Percentiles rank a stretch among this genome's conserved stretches.
Conservation (phyloP, 2,888 invertebrate genomes). For the Ernsta delagoae region DNA sequence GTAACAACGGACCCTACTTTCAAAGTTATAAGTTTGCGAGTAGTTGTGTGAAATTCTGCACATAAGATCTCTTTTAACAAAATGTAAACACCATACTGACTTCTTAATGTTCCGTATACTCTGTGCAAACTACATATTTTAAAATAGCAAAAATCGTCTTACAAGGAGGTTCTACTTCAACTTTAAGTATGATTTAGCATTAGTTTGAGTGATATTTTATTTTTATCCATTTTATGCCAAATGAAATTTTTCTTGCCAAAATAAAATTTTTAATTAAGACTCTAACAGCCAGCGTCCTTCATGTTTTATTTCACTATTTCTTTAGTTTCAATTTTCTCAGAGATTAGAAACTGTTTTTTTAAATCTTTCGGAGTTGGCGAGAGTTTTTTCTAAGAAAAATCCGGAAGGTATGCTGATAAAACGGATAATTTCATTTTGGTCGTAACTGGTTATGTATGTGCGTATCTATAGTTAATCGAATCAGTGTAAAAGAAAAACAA, state of each 20-base stretch:
- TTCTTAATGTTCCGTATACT: conserved; percentile 5
- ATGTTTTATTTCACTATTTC: conserved; percentile 26
- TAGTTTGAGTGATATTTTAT: too few species aligned
- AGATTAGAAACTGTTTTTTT: conserved; percentile 25
- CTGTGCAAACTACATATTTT: neutral
- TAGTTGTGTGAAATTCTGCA: conserved; percentile 17
- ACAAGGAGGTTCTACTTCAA: too few species aligned
- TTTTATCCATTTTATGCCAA: too few species aligned
- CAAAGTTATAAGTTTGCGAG: conserved; percentile 15
- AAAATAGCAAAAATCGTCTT: neutral
- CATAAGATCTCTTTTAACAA: conserved; percentile 20
- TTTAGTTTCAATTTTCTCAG: conserved; percentile 18
- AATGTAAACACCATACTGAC: conserved; percentile 14
- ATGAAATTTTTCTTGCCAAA: too few species aligned
- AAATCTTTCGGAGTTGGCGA: conserved; percentile 7
- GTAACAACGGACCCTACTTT: conserved; percentile 23
- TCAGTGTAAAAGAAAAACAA: conserved; percentile 30
- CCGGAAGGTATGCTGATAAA: neutral
- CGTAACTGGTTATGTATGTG: neutral
- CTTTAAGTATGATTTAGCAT: too few species aligned
- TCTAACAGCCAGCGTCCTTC: neutral
- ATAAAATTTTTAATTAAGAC: too few species aligned
- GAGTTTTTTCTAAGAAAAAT: conserved; percentile 7
- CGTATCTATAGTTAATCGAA: conserved; percentile 29
- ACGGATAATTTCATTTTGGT: neutral